phyloP scores from a whole-genome alignment of 2,113 vertebrate genomes.

The Nycticorax nycticorax region DNA sequence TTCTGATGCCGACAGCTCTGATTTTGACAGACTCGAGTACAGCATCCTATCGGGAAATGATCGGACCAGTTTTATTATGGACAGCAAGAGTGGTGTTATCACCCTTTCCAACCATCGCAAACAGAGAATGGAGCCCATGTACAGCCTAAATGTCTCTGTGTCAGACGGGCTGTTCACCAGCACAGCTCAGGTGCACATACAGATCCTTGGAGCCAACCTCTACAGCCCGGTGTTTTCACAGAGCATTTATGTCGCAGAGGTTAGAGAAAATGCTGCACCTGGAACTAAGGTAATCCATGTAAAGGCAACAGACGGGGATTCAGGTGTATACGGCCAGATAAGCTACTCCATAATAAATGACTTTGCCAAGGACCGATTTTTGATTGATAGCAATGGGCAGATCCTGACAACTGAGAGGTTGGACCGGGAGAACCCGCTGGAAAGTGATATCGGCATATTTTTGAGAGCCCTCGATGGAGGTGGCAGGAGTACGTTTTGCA shows the following conservation, averaged over 20 bases:
- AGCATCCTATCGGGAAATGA: constrained; percentile 95
- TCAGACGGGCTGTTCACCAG: constrained; percentile 95
- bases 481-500: constrained; percentile 87
- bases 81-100: constrained; percentile 86
- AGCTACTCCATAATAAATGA: constrained; percentile 90
- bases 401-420: constrained; percentile 88
- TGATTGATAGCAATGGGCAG: constrained; percentile 86
- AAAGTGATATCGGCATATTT: constrained; percentile 82
- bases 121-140: constrained; percentile 89
- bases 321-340: constrained; percentile 84
- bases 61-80: constrained; percentile 88
- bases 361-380: constrained; percentile 87
- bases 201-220: constrained; percentile 88
- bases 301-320: constrained; percentile 89
- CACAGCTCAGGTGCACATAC: constrained; percentile 93
- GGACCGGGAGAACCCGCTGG: constrained; percentile 85
- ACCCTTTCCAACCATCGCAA: constrained; percentile 87
- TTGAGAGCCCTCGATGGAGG: constrained; percentile 89
- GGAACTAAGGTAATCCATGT: constrained; percentile 88
- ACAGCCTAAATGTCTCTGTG: constrained; percentile 93
- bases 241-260: constrained; percentile 86
- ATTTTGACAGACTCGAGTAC: constrained; percentile 88
- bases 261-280: constrained; percentile 86
- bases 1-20: constrained; percentile 91
- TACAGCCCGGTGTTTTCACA: constrained; percentile 89